Evolutionary conservation across 2,797 vertebrate genomes (phyloP).

Genomic region (Hipposideros larvatus): DNA sequence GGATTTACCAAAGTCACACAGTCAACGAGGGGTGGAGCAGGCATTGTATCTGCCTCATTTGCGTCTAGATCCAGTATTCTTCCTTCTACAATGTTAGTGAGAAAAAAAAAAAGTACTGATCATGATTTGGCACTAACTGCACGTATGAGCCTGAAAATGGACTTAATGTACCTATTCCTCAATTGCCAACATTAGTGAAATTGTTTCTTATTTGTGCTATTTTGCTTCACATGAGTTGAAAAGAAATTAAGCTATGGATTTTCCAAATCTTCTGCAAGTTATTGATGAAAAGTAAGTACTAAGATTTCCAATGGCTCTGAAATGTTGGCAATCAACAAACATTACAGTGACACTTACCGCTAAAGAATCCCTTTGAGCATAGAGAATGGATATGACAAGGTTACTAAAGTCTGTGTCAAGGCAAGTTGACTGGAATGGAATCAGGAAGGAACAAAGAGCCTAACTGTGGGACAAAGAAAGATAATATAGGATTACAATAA

Average conservation of each 20-base stretch:
- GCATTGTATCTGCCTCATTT: background rate
- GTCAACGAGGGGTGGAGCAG: background rate
- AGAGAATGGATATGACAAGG: background rate
- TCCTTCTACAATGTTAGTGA: background rate
- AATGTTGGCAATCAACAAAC: constrained; percentile 7
- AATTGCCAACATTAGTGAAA: constrained; percentile 54
- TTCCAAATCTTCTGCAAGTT: constrained; percentile 54
- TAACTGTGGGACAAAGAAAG: background rate
- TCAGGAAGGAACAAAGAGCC: background rate
- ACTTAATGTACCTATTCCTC: background rate
- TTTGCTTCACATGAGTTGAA: constrained; percentile 68
- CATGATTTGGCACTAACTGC: background rate
- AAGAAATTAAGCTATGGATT: constrained; percentile 75
- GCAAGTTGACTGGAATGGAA: background rate
- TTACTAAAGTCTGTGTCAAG: background rate
- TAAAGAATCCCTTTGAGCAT: background rate
- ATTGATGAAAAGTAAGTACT: constrained; percentile 42
- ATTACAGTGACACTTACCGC: background rate
- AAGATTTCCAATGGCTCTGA: constrained; percentile 29
- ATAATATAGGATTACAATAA: background rate
- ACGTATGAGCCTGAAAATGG: background rate
- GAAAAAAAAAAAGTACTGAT: background rate
- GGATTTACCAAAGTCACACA: background rate
- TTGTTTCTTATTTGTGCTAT: constrained; percentile 58
- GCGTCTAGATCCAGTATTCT: background rate